Evolutionary conservation across 2,797 vertebrate species (phyloP).

Genomic region (Balearica regulorum): DNA sequence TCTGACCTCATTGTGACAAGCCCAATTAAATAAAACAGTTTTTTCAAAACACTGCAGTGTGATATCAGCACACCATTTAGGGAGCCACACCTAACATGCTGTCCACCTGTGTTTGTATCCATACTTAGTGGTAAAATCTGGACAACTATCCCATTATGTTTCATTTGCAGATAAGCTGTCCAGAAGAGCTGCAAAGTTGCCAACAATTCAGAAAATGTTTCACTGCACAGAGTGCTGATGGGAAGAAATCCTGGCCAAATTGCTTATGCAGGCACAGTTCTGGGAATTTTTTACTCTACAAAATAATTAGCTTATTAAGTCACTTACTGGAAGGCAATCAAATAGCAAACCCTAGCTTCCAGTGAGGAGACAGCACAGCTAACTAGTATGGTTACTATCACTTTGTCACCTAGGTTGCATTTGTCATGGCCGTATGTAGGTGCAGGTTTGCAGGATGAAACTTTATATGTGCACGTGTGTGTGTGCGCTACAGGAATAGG

Average conservation of each 20-base stretch:
- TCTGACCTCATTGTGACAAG: background rate
- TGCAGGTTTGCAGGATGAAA: background rate
- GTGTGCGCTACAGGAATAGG: background rate
- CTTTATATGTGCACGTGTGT: background rate
- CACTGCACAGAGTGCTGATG: slow-evolving; percentile 1
- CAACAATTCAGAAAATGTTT: slow-evolving; percentile 6
- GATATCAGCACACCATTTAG: background rate
- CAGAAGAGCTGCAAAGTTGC: slow-evolving; percentile 17
- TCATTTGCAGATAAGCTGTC: background rate
- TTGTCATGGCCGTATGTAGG: background rate
- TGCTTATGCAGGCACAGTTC: background rate
- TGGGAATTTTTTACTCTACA: slow-evolving; percentile 26
- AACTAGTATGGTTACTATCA: background rate
- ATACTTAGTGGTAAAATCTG: background rate
- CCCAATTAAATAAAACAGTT: background rate
- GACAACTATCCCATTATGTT: background rate
- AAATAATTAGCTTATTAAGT: slow-evolving; percentile 48
- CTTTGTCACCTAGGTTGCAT: background rate
- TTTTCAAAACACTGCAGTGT: background rate
- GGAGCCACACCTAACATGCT: background rate
- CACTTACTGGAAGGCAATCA: slow-evolving; percentile 10
- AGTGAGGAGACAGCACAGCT: background rate
- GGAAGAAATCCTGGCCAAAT: slow-evolving; percentile 22
- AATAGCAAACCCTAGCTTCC: background rate
- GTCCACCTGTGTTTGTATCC: background rate